These are phyloP conservation scores for Philhelius pedissequus DNA, from an alignment of 2,888 invertebrate genomes.

Conservation along the genomic window DNA sequence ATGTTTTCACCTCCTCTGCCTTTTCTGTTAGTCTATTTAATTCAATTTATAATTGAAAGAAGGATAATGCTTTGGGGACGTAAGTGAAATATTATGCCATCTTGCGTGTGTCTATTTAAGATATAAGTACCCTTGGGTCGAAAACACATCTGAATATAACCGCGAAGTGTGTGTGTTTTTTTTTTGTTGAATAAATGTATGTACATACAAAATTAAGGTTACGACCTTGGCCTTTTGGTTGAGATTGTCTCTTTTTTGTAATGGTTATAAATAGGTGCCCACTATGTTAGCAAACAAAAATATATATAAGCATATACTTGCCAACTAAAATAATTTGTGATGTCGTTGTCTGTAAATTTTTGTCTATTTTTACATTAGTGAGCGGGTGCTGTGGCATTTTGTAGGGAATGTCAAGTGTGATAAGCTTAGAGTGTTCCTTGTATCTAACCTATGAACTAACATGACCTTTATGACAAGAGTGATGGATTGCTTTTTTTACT, in stretches of 20 bases:
- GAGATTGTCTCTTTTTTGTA: neutral
- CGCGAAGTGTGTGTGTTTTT: neutral
- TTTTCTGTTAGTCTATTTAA: neutral
- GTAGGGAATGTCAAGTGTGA: slow-evolving; percentile 9
- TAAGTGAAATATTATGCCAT: neutral
- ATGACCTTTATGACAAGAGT: slow-evolving; percentile 1
- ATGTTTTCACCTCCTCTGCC: neutral
- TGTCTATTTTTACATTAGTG: neutral
- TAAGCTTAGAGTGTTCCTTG: neutral
- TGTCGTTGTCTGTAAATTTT: neutral
- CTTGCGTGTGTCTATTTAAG: neutral
- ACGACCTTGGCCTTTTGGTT: slow-evolving; percentile 17
- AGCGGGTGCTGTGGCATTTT: neutral
- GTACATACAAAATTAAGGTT: neutral
- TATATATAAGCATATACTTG: neutral
- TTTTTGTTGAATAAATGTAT: neutral
- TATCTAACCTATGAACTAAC: neutral
- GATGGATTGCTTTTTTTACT: slow-evolving; percentile 1
- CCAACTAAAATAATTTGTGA: neutral
- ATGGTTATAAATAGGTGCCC: neutral
- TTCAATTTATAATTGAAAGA: neutral
- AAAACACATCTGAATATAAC: neutral
- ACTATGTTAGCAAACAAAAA: neutral
- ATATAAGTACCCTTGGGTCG: neutral
- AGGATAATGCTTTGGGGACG: neutral